Evolutionary conservation across 2,888 invertebrate genomes (phyloP).

Genomic region (Uropetala carovei): DNA sequence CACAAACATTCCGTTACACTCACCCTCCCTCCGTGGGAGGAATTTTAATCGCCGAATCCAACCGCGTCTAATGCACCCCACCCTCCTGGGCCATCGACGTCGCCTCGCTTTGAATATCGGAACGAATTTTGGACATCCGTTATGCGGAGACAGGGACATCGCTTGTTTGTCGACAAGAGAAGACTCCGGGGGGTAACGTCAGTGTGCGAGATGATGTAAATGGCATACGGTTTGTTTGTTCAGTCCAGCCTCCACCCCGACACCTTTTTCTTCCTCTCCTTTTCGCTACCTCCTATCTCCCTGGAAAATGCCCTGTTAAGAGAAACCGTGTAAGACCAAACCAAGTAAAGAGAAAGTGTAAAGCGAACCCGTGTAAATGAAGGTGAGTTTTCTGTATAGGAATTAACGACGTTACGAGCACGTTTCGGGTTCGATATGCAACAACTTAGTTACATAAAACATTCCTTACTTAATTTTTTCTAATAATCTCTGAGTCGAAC

Average conservation of each 20-base stretch:
- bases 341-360: no score
- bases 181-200: neutral
- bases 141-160: neutral
- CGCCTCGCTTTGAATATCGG: neutral
- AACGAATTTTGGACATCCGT: neutral
- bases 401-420: no score
- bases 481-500: no score
- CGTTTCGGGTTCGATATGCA: no score
- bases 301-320: no score
- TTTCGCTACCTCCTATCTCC: no score
- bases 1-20: slow-evolving; percentile 3
- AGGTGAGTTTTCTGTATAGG: no score
- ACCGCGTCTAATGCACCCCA: neutral
- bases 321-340: no score
- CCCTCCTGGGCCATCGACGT: neutral
- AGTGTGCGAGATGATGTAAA: neutral
- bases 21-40: neutral
- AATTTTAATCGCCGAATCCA: slow-evolving; percentile 16
- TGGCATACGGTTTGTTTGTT: neutral
- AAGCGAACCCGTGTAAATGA: no score
- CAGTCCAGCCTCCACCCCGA: neutral
- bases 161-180: neutral
- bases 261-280: no score
- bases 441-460: no score
- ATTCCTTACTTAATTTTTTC: no score